These are phyloP conservation scores for Aleadryas rufinucha DNA, from an alignment of 2,113 vertebrate genomes.

Conservation along the genomic window DNA sequence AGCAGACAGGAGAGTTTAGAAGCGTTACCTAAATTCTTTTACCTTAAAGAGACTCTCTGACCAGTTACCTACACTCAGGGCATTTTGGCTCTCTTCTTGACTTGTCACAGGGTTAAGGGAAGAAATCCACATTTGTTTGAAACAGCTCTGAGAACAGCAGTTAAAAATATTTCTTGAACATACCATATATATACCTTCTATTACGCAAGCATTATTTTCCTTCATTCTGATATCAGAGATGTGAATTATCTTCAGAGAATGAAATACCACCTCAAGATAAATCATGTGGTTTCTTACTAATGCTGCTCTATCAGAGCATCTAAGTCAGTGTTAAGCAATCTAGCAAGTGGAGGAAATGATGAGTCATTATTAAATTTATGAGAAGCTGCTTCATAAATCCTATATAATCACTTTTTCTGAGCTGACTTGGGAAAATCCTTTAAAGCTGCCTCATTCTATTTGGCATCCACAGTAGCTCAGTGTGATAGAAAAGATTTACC, in stretches of 20 bases:
- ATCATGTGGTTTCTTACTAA: background rate
- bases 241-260: background rate
- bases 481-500: conserved; percentile 55
- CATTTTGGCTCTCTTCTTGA: background rate
- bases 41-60: background rate
- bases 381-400: conserved; percentile 54
- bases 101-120: background rate
- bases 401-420: conserved; percentile 55
- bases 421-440: conserved; percentile 58
- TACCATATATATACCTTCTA: background rate
- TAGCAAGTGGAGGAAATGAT: conserved; percentile 30
- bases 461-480: conserved; percentile 43
- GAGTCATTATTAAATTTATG: conserved; percentile 55
- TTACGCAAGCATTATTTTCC: conserved; percentile 6
- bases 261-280: conserved; percentile 19
- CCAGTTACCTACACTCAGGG: background rate
- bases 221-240: background rate
- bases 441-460: conserved; percentile 45
- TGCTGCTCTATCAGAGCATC: background rate
- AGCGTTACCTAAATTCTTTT: background rate
- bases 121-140: background rate
- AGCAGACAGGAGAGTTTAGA: background rate
- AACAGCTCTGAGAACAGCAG: background rate
- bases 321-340: conserved; percentile 33
- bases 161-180: background rate